These are phyloP conservation scores for Lobophora halterata DNA, from an alignment of 2,888 invertebrate genomes.

Conservation along the genomic window DNA sequence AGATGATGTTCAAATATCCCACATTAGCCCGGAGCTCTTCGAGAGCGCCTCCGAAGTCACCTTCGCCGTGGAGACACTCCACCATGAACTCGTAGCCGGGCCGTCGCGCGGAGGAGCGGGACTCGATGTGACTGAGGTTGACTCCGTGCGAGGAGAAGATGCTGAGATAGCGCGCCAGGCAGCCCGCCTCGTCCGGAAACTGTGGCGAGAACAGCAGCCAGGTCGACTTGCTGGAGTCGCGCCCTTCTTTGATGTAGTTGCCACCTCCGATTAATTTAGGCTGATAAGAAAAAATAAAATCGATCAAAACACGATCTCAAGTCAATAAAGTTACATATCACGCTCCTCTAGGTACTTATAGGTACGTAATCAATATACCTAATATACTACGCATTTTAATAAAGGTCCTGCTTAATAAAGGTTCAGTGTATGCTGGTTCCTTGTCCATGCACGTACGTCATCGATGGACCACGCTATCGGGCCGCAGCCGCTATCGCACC, in stretches of 20 bases:
- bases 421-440: too few species aligned
- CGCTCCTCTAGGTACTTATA: too few species aligned
- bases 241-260: conserved; percentile 90
- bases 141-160: conserved; percentile 91
- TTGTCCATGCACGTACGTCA: too few species aligned
- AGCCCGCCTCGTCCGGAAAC: conserved; percentile 90
- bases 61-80: conserved; percentile 89
- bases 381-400: too few species aligned
- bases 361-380: too few species aligned
- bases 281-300: conserved; percentile 73
- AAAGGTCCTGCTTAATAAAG: too few species aligned
- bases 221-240: conserved; percentile 87
- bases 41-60: conserved; percentile 88
- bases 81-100: conserved; percentile 96
- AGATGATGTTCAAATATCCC: conserved; percentile 92
- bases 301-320: too few species aligned
- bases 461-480: conserved; percentile 7
- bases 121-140: conserved; percentile 96
- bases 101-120: conserved; percentile 89
- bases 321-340: too few species aligned
- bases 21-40: conserved; percentile 86
- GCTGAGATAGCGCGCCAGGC: conserved; percentile 91
- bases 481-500: conserved; percentile 8
- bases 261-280: conserved; percentile 90
- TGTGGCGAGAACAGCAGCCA: conserved; percentile 94